Base-by-base conservation (phyloP, 2,113 vertebrate species). In the Hypocryptadius cinnamomeus region DNA sequence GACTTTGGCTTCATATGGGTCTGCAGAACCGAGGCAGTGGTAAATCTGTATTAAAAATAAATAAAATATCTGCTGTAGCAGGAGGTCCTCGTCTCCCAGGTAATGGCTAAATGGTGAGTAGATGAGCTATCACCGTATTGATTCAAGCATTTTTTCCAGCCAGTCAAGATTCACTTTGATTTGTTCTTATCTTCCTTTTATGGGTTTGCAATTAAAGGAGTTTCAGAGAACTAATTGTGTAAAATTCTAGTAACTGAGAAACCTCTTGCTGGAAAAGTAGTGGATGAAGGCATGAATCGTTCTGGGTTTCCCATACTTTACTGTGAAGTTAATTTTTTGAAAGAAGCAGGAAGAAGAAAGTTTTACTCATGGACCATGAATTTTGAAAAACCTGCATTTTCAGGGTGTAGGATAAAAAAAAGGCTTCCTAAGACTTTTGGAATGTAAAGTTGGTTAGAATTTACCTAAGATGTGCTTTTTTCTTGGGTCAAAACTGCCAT, bases 91-190 rank as follows among this genome's bases (percentile, higher is more conserved):
- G 0, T 97, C 97, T 98, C 96, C 95, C 97, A 98, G 97, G 97
- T 98, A 98, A 97, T 97, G 97, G 92, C 73, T 96, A 96, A 97
- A 96, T 97, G 96, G 97, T 13, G n/a, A 97, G 96, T 91, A 96
- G 94, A 97, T 96, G 97, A 97, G 90, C 93, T 85, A 72, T 94
- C 18, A 16, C 89, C 37, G 8, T 90, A 97, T 96, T 95, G 97
- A 97, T 98, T 97, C 96, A 97, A 97, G 79, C 95, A 90, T 97
- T 98, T 97, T 88, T 97, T 96, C 95, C 93, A 98, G 95, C 97
- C 96, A 97, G 96, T 97, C 96, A 98, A 92, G 70, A 98, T 97
- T 97, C 97, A 97, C 95, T 97, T 97, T 98, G 97, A 97, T 97
- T 98, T 97, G 95, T 94, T 98, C 97, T 98, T 97, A 97, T 89